Percentiles rank a stretch among this genome's conserved stretches.
Conservation (phyloP, 2,797 vertebrate genomes). For the Hozukius guyotensis region DNA sequence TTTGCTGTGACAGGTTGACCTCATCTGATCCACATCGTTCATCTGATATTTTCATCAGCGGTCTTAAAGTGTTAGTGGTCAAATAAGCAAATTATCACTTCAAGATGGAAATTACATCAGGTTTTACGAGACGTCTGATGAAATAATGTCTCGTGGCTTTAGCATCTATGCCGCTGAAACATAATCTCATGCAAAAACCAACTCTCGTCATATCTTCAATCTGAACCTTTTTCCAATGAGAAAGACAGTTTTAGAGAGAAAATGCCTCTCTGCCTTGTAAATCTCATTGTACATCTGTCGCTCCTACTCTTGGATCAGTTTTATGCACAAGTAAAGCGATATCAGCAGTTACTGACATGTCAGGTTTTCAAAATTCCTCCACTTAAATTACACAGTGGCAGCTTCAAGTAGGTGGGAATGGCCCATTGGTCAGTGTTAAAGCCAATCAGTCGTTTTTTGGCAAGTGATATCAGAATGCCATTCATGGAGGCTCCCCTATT, state of each 20-base stretch:
- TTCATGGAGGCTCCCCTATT: conserved; percentile 37
- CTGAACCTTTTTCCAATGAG: conserved; percentile 18
- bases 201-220: not conserved
- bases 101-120: not conserved
- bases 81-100: conserved; percentile 11
- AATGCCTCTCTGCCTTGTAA: conserved; percentile 11
- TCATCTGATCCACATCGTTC: not conserved
- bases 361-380: conserved; percentile 42
- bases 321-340: conserved; percentile 31
- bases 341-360: conserved; percentile 40
- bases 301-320: conserved; percentile 17
- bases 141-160: not conserved
- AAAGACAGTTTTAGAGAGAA: conserved; percentile 7
- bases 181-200: not conserved
- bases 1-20: not conserved
- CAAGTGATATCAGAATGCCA: conserved; percentile 34
- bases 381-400: conserved; percentile 46
- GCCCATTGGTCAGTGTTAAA: conserved; percentile 15
- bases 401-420: conserved; percentile 51
- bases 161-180: not conserved
- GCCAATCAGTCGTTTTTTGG: conserved; percentile 40
- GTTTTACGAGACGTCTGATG: not conserved
- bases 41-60: not conserved
- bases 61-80: not conserved
- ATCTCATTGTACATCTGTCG: conserved; percentile 29